phyloP scores from a whole-genome alignment of 2,797 vertebrate species.

The Podarcis siculus region DNA sequence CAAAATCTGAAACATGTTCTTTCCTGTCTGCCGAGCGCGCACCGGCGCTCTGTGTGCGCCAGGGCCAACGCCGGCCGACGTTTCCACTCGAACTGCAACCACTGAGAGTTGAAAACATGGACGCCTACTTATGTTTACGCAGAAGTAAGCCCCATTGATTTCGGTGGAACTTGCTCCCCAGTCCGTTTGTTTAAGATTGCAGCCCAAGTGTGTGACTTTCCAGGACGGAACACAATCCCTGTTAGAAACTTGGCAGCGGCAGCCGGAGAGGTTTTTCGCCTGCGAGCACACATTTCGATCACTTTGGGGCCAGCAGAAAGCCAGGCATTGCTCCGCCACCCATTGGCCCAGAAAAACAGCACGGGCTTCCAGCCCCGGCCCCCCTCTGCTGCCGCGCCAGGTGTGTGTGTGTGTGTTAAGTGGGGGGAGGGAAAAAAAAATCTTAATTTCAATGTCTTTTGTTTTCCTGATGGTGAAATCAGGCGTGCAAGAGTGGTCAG shows the following conservation, averaged over 20 bases:
- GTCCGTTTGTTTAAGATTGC: neutral
- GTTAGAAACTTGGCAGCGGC: neutral
- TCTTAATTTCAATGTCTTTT: neutral
- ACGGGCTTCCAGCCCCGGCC: neutral
- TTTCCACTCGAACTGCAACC: neutral
- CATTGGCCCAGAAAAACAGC: neutral
- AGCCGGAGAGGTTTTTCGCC: neutral
- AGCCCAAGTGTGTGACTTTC: neutral
- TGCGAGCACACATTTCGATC: neutral
- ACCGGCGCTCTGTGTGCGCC: neutral
- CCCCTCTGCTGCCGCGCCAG: neutral
- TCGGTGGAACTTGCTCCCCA: neutral
- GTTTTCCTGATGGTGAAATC: slow-evolving; percentile 22
- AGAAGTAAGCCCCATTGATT: neutral
- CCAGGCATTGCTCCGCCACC: neutral
- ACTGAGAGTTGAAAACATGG: neutral
- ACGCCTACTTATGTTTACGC: neutral
- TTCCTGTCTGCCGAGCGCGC: neutral
- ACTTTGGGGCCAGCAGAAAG: neutral
- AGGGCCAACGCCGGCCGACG: neutral
- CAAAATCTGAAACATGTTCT: slow-evolving; percentile 13
- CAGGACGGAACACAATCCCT: neutral
- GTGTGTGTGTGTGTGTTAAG: neutral
- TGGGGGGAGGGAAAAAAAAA: neutral
- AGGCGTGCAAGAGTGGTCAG: slow-evolving; percentile 54